Evolutionary conservation across 2,113 vertebrate genomes (phyloP).

Genomic region (Dendrocopos noguchii): DNA sequence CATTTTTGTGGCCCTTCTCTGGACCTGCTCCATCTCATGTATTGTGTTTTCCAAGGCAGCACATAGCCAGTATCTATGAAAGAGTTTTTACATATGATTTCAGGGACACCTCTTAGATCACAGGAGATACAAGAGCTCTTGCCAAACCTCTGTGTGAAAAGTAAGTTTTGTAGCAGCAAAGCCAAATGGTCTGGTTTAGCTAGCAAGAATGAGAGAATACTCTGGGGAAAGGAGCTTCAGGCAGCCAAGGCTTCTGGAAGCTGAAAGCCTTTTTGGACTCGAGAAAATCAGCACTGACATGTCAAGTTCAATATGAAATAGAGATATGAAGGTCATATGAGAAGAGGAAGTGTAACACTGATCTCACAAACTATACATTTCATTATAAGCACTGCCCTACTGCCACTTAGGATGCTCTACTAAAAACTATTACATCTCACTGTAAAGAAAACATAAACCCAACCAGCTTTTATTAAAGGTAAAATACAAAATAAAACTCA

Average conservation of each 20-base stretch:
- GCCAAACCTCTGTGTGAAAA: neutral
- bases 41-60: neutral
- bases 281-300: neutral
- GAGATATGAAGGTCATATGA: neutral
- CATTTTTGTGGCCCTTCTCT: too few species aligned
- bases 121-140: neutral
- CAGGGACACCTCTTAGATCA: neutral
- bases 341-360: neutral
- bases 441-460: neutral
- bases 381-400: neutral
- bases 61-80: neutral
- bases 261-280: neutral
- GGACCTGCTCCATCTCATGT: neutral
- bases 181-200: neutral
- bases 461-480: neutral
- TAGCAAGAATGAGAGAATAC: neutral
- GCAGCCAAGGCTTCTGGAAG: neutral
- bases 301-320: neutral
- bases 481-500: neutral
- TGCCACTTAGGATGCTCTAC: neutral
- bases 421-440: neutral
- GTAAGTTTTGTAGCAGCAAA: neutral
- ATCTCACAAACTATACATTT: neutral
- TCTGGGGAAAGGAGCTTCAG: neutral
- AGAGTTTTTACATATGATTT: neutral